Evolutionary conservation across 2,113 vertebrate genomes (phyloP).

Genomic region (Cisticola juncidis): DNA sequence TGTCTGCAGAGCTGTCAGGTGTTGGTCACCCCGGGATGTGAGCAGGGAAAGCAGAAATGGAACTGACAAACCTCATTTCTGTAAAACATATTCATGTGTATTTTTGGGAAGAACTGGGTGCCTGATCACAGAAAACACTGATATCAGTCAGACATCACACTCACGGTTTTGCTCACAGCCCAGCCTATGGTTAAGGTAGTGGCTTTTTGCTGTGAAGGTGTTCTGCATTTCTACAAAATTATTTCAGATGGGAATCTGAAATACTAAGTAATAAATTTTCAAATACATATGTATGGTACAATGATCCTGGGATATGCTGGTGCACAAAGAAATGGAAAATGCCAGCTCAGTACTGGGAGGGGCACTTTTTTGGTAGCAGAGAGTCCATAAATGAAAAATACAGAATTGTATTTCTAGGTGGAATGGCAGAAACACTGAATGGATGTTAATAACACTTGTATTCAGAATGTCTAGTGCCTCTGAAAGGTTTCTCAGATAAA

Average conservation of each 20-base stretch:
- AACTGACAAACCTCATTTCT: neutral
- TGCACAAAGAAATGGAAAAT: neutral
- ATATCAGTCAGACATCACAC: neutral
- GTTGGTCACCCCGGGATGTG: rapidly evolving
- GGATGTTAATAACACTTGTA: neutral
- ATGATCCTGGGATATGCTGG: neutral
- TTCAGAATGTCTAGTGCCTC: neutral
- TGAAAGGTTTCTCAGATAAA: neutral
- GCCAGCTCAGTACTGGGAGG: neutral
- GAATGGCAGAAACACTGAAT: neutral
- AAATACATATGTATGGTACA: neutral
- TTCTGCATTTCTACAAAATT: neutral
- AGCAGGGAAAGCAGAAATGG: neutral
- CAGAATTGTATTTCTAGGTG: neutral
- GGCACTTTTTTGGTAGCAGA: neutral
- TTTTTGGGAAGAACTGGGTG: neutral
- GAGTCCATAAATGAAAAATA: neutral
- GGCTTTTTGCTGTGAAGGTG: neutral
- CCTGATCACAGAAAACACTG: neutral
- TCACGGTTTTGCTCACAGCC: neutral
- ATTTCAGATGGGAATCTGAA: neutral
- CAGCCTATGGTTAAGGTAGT: neutral
- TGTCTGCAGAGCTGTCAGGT: neutral
- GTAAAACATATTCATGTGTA: neutral
- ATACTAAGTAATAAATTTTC: neutral